A percentile compares a stretch with the other conserved stretches of the same genome.
Evolutionary conservation across 2,797 vertebrate genomes (phyloP).

Genomic region (Rhabdomys pumilio): DNA sequence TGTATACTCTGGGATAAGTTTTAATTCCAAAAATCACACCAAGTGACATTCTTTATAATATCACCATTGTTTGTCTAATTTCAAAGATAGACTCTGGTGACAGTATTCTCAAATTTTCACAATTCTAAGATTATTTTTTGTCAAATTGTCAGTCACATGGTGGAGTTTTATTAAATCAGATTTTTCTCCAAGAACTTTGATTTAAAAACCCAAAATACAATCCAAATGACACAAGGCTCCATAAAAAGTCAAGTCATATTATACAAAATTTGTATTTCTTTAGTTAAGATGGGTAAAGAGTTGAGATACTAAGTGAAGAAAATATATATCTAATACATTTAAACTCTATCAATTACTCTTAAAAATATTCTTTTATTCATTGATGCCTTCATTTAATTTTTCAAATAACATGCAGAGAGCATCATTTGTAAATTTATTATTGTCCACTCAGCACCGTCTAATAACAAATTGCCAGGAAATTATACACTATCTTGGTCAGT

Average conservation of each 20-base stretch:
- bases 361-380: slow-evolving; percentile 70
- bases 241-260: slow-evolving; percentile 69
- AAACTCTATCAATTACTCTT: slow-evolving; percentile 54
- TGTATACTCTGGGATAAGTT: slow-evolving; percentile 86
- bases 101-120: slow-evolving; percentile 79
- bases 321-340: slow-evolving; percentile 60
- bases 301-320: slow-evolving; percentile 63
- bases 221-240: slow-evolving; percentile 47
- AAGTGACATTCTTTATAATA: slow-evolving; percentile 88
- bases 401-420: slow-evolving; percentile 46
- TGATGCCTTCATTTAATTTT: neutral
- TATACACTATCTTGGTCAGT: slow-evolving; percentile 60
- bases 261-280: slow-evolving; percentile 72
- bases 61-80: slow-evolving; percentile 84
- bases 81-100: slow-evolving; percentile 80
- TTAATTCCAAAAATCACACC: slow-evolving; percentile 87
- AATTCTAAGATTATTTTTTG: slow-evolving; percentile 80
- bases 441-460: slow-evolving; percentile 64
- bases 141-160: slow-evolving; percentile 81
- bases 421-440: slow-evolving; percentile 69
- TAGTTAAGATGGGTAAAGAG: slow-evolving; percentile 81
- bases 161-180: slow-evolving; percentile 82
- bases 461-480: slow-evolving; percentile 76
- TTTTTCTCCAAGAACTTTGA: slow-evolving; percentile 74
- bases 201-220: slow-evolving; percentile 81